Base-by-base conservation (phyloP, 2,113 vertebrate genomes). In the Nibea coibor region DNA sequence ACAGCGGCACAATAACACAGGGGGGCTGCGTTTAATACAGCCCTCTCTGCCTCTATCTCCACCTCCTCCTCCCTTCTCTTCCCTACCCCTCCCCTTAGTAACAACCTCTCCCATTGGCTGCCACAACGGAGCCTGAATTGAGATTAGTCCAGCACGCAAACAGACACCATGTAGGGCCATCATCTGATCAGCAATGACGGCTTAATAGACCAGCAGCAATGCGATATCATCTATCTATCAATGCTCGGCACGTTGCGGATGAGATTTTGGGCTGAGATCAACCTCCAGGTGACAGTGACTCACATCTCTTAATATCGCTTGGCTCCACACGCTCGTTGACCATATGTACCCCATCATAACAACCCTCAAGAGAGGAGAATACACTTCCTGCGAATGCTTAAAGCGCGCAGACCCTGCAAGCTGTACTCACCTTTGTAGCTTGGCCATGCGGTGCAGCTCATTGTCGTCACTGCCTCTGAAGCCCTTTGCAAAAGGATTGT, bases 401-500 rank as follows among this genome's bases (percentile, higher is more conserved):
- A 62, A 62, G 9, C 10, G 39, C 20, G 47, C 45, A 43, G 26
- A 19, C 51, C 47, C 20, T 53, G 10, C 24, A 39, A 66, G 26
- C 65, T 72, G 45, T n/a, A 81, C 92, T 93, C 93, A 98, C 97
- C 97, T 96, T 89, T 97, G 97, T 84, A 97, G 95, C 71, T 97
- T 95, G 67, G 97, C 97, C 96, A 98, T 96, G 71, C 97, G 95
- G 87, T 98, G 97, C 43, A 97, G 93, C 75, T 99, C 97, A 90
- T 97, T 96, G 88, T 99, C 97, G 0, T 99, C 97, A 0, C 97
- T 97, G 88, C 97, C 97, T 12, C 97, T 95, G 94, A 99, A 99
- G 35, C 97, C 97, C 89, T 99, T 99, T 0, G 97, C 97, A 4
- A 99, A 99, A 12, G 97, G 97, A 70, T 99, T 99, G 81, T 98